These are phyloP conservation scores for Achlya flavicornis DNA, from an alignment of 2,888 invertebrate genomes.

Conservation along the genomic window DNA sequence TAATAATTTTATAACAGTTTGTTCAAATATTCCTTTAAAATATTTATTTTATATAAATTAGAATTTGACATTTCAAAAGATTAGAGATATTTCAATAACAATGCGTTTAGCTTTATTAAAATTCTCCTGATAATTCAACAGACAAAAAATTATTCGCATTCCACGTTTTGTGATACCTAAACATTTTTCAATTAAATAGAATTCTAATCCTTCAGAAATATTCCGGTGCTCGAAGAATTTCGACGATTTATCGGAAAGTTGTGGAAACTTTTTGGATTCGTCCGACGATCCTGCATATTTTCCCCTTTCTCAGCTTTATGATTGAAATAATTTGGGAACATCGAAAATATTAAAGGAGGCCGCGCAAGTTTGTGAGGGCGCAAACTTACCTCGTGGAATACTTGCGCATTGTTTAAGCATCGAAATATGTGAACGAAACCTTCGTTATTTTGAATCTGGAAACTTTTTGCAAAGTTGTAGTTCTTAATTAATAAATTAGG, in stretches of 20 bases:
- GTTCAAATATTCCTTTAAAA: neutral
- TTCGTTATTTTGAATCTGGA: neutral
- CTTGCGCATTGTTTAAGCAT: neutral
- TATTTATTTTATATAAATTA: neutral
- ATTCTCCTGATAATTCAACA: neutral
- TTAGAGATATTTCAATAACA: neutral
- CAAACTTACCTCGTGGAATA: neutral
- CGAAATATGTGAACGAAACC: neutral
- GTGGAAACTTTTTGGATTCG: slow-evolving; percentile 40
- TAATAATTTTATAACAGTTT: neutral
- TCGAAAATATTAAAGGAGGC: neutral
- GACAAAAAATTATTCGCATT: neutral
- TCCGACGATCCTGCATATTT: slow-evolving; percentile 35
- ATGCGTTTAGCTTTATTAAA: neutral
- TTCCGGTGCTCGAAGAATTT: slow-evolving; percentile 40
- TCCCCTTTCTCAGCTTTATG: slow-evolving; percentile 28
- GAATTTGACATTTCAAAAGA: neutral
- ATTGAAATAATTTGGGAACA: slow-evolving; percentile 42
- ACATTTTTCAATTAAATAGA: slow-evolving; percentile 50
- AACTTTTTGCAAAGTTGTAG: neutral
- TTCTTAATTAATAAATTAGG: no score
- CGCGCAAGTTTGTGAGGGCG: neutral
- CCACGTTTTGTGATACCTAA: slow-evolving; percentile 29
- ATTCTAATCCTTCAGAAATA: slow-evolving; percentile 44
- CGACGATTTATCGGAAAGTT: slow-evolving; percentile 44